phyloP scores from a whole-genome alignment of 2,888 invertebrate species.

The Euzetes globulus region DNA sequence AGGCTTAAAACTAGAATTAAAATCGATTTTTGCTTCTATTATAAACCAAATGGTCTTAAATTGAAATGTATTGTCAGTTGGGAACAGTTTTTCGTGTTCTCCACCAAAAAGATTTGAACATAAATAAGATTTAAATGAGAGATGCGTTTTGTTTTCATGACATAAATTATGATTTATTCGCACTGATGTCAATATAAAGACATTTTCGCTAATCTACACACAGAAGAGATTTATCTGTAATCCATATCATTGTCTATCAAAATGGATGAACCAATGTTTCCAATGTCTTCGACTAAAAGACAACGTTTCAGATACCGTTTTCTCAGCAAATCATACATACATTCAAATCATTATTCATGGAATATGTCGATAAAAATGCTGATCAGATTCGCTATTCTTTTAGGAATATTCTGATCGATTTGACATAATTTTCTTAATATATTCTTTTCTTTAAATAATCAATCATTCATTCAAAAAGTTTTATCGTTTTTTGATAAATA shows the following conservation, averaged over 20 bases:
- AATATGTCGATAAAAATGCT: not conserved
- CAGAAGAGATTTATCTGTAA: slow-evolving; percentile 3
- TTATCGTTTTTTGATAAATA: not conserved
- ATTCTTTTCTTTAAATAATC: too few relatives aligned
- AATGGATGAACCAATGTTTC: not conserved
- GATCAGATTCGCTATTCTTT: not conserved
- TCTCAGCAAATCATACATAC: not conserved
- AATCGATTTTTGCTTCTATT: too few relatives aligned
- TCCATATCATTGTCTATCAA: slow-evolving; percentile 11
- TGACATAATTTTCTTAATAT: too few relatives aligned
- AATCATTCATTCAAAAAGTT: not conserved
- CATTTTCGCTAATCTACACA: slow-evolving; percentile 3
- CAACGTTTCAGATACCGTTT: not conserved
- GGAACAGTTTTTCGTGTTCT: too few relatives aligned
- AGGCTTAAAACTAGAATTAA: too few relatives aligned
- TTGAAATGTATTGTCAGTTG: too few relatives aligned
- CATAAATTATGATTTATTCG: slow-evolving; percentile 1
- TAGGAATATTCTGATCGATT: too few relatives aligned
- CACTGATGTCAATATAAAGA: not conserved
- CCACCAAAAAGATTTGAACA: too few relatives aligned
- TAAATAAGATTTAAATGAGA: not conserved
- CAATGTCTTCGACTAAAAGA: not conserved
- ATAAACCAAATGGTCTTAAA: too few relatives aligned
- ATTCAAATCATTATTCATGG: not conserved
- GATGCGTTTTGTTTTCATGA: not conserved